Percentiles rank a stretch among this genome's conserved stretches.
phyloP scores from a whole-genome alignment of 2,888 invertebrate genomes.

The Drosophila pegasa region DNA sequence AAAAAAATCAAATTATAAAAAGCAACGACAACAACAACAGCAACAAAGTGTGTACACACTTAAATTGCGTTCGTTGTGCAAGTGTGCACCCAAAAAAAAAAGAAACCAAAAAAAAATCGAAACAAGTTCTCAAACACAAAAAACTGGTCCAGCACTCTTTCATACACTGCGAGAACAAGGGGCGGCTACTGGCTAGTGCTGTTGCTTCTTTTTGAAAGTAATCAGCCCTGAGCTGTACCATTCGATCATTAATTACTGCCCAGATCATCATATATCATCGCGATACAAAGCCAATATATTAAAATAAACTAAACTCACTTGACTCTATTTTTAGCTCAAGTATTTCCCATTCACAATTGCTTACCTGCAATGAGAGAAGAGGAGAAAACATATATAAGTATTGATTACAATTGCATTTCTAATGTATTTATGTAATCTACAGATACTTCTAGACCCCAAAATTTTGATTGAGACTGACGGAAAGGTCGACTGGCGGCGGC shows the following conservation, averaged over 20 bases:
- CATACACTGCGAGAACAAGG: conserved; percentile 14
- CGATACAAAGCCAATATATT: conserved; percentile 5
- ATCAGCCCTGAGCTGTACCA: conserved; percentile 62
- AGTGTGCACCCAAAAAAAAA: conserved; percentile 50
- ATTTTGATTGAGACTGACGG: conserved; percentile 47
- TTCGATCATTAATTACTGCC: conserved; percentile 56
- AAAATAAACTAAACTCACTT: conserved; percentile 28
- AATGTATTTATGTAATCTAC: not conserved
- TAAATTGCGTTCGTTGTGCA: conserved; percentile 56
- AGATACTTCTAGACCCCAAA: conserved; percentile 45
- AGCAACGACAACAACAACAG: conserved; percentile 10
- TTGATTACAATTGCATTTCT: conserved; percentile 20
- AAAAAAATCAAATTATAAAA: conserved; percentile 13
- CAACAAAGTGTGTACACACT: conserved; percentile 25
- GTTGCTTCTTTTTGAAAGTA: conserved; percentile 66
- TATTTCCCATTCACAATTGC: conserved; percentile 11
- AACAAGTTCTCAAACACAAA: conserved; percentile 67
- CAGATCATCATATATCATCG: conserved; percentile 26
- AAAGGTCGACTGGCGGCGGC: conserved; percentile 42
- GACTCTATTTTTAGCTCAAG: conserved; percentile 4
- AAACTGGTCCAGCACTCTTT: conserved; percentile 71
- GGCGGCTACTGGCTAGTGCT: not conserved
- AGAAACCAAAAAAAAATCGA: not conserved
- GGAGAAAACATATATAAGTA: not conserved
- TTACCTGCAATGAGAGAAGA: conserved; percentile 46